Evolutionary conservation across 2,888 invertebrate species (phyloP).

Genomic region (Harpalus rubripes): DNA sequence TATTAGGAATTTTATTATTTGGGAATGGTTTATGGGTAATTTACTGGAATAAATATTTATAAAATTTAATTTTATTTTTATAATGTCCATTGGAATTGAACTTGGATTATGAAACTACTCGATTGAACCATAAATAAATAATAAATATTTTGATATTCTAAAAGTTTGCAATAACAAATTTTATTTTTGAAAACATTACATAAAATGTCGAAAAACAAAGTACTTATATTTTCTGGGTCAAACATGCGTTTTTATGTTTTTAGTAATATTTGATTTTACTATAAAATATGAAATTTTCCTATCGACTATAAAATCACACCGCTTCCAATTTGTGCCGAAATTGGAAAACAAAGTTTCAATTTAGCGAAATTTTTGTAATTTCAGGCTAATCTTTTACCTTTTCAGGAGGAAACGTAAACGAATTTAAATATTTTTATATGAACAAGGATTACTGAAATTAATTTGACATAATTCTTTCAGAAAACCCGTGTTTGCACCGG

Average conservation of each 20-base stretch:
- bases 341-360: constrained; percentile 40
- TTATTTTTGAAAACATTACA: constrained; percentile 37
- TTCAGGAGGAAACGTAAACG: neutral
- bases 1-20: too few relatives aligned
- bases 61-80: neutral
- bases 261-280: constrained; percentile 49
- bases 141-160: neutral
- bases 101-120: neutral
- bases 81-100: neutral
- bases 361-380: neutral
- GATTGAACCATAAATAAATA: neutral
- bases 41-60: neutral
- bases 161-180: constrained; percentile 23
- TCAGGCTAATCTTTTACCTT: neutral
- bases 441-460: constrained; percentile 21
- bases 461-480: constrained; percentile 26
- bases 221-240: constrained; percentile 51
- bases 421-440: constrained; percentile 5
- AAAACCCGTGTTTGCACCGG: neutral
- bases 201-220: constrained; percentile 45
- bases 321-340: constrained; percentile 9
- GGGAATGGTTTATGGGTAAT: neutral
- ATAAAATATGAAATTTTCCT: constrained; percentile 49
- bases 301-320: constrained; percentile 32
- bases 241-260: constrained; percentile 32